phyloP scores from a whole-genome alignment of 2,888 invertebrate genomes.

The Perizoma affinitatum region DNA sequence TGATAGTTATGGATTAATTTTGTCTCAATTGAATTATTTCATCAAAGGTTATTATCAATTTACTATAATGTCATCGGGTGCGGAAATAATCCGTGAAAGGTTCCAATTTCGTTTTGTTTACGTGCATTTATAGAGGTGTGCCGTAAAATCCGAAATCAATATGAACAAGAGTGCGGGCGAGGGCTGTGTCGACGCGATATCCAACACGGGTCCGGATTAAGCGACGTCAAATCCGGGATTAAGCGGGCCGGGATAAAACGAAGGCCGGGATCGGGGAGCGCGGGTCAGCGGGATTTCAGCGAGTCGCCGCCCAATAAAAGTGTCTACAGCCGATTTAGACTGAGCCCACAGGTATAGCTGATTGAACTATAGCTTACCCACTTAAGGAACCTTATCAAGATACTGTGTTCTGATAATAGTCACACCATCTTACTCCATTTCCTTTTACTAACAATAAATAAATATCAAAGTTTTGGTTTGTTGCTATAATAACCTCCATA shows the following conservation, averaged over 20 bases:
- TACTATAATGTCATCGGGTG: slow-evolving; percentile 44
- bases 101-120: slow-evolving; percentile 55
- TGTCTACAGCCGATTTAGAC: slow-evolving; percentile 84
- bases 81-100: slow-evolving; percentile 57
- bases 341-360: slow-evolving; percentile 67
- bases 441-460: too few species aligned
- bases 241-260: slow-evolving; percentile 78
- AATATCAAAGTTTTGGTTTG: too few species aligned
- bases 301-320: slow-evolving; percentile 80
- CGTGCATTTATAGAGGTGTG: slow-evolving; percentile 59
- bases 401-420: too few species aligned
- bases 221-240: slow-evolving; percentile 85
- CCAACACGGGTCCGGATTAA: slow-evolving; percentile 87
- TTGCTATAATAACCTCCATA: too few species aligned
- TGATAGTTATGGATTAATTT: slow-evolving; percentile 77
- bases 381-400: not conserved
- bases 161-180: slow-evolving; percentile 70
- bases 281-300: slow-evolving; percentile 79
- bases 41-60: slow-evolving; percentile 60
- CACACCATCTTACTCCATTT: too few species aligned
- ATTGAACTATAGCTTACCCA: slow-evolving; percentile 13
- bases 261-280: slow-evolving; percentile 71
- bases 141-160: slow-evolving; percentile 73
- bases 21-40: slow-evolving; percentile 72
- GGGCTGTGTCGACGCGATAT: slow-evolving; percentile 85